Conservation (phyloP, 2,797 vertebrate genomes). For the Melanotaenia pygmaea region DNA sequence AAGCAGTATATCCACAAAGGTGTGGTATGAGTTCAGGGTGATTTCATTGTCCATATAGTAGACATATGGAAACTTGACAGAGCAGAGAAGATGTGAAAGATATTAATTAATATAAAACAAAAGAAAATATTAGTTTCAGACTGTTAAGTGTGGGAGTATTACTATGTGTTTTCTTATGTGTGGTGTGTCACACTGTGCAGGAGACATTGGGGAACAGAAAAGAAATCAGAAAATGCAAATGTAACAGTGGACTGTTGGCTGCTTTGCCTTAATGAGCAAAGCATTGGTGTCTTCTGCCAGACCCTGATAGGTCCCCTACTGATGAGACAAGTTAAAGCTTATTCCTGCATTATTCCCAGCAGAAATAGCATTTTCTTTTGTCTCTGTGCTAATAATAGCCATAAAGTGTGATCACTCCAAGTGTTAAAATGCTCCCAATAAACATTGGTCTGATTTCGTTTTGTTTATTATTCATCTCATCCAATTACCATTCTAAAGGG, state of each 20-base stretch:
- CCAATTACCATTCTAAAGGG: constrained; percentile 82
- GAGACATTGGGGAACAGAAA: constrained; percentile 18
- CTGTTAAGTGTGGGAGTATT: constrained; percentile 2
- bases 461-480: constrained; percentile 83
- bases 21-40: constrained; percentile 39
- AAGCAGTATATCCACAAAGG: constrained; percentile 50
- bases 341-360: constrained; percentile 64
- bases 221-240: constrained; percentile 38
- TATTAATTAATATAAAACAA: constrained; percentile 11
- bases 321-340: constrained; percentile 71
- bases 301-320: constrained; percentile 60
- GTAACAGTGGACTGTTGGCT: constrained; percentile 35
- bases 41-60: constrained; percentile 49
- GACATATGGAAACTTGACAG: constrained; percentile 53
- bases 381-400: constrained; percentile 72
- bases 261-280: constrained; percentile 58
- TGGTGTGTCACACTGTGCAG: constrained; percentile 7
- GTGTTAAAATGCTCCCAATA: constrained; percentile 76
- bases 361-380: constrained; percentile 57
- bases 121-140: constrained; percentile 15
- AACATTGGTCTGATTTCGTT: constrained; percentile 76
- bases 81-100: constrained; percentile 14
- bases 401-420: constrained; percentile 74
- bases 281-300: constrained; percentile 37
- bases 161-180: constrained; percentile 4